phyloP scores from a whole-genome alignment of 2,113 vertebrate genomes.

The Lampris incognitus region DNA sequence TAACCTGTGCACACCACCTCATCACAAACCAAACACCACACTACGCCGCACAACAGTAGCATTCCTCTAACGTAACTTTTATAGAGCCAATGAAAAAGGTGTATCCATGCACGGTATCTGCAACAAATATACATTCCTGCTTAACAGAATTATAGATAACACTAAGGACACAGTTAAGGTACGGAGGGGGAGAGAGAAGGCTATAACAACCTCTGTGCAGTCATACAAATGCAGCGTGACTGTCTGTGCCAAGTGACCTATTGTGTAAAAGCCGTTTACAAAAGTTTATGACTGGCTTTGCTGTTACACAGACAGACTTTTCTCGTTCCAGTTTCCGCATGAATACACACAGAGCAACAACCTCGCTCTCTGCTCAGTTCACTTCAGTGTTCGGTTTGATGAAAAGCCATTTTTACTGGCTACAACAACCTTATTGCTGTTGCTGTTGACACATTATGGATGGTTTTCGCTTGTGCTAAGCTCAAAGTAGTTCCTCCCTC shows the following conservation, averaged over 20 bases:
- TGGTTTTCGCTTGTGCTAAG: not conserved
- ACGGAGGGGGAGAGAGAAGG: conserved; percentile 2
- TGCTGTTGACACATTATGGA: not conserved
- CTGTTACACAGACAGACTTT: conserved; percentile 13
- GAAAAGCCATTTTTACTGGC: conserved; percentile 38
- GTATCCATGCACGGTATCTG: not conserved
- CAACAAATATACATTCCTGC: conserved; percentile 44
- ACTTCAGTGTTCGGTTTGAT: conserved; percentile 7
- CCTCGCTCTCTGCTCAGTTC: no score
- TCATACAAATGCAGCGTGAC: conserved; percentile 24
- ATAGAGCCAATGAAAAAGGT: not conserved
- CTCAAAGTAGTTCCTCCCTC: not conserved
- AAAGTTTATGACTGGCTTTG: conserved; percentile 3
- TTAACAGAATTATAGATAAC: conserved; percentile 54
- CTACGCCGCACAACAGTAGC: not conserved
- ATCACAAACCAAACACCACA: conserved; percentile 40
- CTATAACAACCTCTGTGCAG: conserved; percentile 28
- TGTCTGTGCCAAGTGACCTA: conserved; percentile 47
- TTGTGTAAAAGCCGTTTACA: conserved; percentile 3
- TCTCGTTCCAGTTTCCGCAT: conserved; percentile 30
- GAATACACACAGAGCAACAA: conserved; percentile 41
- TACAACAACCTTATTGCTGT: conserved; percentile 37
- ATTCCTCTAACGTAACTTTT: not conserved
- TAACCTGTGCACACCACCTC: conserved; percentile 17
- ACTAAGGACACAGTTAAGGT: conserved; percentile 36